Conservation (phyloP, 2,888 invertebrate species). For the Apoderus coryli region DNA sequence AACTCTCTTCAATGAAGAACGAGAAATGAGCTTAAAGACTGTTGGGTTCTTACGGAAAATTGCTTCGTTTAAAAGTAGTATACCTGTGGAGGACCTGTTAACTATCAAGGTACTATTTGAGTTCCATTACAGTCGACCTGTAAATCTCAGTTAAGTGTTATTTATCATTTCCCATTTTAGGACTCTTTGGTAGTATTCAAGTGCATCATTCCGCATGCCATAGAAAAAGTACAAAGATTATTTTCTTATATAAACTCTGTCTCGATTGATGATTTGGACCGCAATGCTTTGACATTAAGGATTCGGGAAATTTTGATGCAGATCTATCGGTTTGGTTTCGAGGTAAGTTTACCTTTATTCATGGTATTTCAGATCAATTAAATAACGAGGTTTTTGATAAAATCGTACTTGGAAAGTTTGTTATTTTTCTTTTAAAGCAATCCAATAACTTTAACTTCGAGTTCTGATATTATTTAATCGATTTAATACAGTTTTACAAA, state of each 20-base stretch:
- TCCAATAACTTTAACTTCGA: too few species aligned
- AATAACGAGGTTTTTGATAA: constrained; percentile 3
- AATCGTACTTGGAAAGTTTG: too few species aligned
- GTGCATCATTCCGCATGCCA: constrained; percentile 39
- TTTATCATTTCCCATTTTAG: constrained; percentile 28
- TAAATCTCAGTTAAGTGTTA: too few species aligned
- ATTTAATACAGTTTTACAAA: constrained; percentile 43
- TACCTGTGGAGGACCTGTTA: too few species aligned
- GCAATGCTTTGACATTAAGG: constrained; percentile 43
- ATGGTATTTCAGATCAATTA: constrained; percentile 1
- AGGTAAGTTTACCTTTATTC: constrained; percentile 37
- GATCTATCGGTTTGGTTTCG: constrained; percentile 81
- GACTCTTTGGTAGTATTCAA: constrained; percentile 41
- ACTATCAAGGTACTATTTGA: too few species aligned
- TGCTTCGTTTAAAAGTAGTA: background rate
- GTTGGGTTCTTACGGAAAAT: constrained; percentile 63
- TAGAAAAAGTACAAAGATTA: constrained; percentile 40
- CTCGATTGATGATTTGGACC: constrained; percentile 42
- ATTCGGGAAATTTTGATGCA: constrained; percentile 69
- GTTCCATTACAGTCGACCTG: constrained; percentile 4
- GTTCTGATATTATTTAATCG: too few species aligned
- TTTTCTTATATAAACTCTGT: constrained; percentile 37
- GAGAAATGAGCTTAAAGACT: constrained; percentile 66
- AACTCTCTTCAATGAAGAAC: constrained; percentile 58
- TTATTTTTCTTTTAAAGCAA: too few species aligned